phyloP scores from a whole-genome alignment of 2,797 vertebrate species.

The Euphonia xanthogaster region DNA sequence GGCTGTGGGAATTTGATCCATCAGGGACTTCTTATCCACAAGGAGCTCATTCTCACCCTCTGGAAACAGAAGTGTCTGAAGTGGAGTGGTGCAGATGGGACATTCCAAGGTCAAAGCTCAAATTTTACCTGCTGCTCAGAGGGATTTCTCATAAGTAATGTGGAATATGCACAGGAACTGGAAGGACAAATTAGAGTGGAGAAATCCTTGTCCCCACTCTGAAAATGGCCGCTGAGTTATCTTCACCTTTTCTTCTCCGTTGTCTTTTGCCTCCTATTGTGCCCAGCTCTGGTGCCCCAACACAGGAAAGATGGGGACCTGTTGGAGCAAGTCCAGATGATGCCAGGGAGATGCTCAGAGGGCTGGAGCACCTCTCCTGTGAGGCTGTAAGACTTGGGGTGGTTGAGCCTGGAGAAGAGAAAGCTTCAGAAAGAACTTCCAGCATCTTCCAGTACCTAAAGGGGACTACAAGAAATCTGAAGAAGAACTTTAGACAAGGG shows the following conservation, averaged over 20 bases:
- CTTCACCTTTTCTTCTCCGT: background rate
- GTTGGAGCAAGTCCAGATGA: background rate
- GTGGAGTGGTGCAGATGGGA: too few relatives aligned
- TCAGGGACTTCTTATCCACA: background rate
- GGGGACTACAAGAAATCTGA: too few relatives aligned
- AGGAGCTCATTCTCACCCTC: background rate
- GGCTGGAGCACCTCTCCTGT: background rate
- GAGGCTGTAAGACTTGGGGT: background rate
- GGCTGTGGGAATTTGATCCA: background rate
- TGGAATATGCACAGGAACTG: background rate
- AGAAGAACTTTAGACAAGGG: background rate
- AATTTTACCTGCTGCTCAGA: background rate
- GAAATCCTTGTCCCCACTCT: background rate
- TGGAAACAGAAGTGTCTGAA: background rate
- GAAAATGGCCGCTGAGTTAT: background rate
- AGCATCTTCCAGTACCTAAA: background rate
- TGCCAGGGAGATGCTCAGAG: background rate
- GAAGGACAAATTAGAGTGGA: fast-evolving
- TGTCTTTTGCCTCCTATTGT: background rate
- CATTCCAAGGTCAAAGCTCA: background rate
- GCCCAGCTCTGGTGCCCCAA: background rate
- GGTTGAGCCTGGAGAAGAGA: background rate
- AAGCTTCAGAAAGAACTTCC: background rate
- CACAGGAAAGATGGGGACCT: too few relatives aligned
- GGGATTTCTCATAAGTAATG: background rate